phyloP scores from a whole-genome alignment of 2,888 invertebrate species.

The Herminia tarsipennalis region DNA sequence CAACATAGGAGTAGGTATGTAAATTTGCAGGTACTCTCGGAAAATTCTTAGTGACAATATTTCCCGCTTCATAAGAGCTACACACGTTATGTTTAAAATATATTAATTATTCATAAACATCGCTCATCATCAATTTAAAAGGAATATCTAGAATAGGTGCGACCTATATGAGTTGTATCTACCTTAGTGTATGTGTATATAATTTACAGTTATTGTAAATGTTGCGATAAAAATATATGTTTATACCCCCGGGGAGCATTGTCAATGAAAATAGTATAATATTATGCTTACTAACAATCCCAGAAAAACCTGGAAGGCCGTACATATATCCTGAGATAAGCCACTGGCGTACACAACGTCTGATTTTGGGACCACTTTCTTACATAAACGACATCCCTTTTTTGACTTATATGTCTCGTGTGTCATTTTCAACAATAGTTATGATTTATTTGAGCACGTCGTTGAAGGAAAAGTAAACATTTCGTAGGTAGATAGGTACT shows the following conservation, averaged over 20 bases:
- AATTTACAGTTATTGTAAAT: too few relatives aligned
- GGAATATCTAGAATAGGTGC: too few relatives aligned
- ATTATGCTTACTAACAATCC: conserved; percentile 38
- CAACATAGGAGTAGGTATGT: too few relatives aligned
- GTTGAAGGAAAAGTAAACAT: conserved; percentile 1
- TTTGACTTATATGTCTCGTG: conserved; percentile 24
- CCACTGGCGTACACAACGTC: conserved; percentile 36
- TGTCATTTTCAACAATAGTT: conserved; percentile 21
- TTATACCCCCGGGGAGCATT: conserved; percentile 6
- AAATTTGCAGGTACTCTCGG: too few relatives aligned
- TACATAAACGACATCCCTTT: conserved; percentile 38
- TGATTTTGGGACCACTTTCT: conserved; percentile 30
- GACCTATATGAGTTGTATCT: too few relatives aligned
- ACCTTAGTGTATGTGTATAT: too few relatives aligned
- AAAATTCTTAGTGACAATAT: too few relatives aligned
- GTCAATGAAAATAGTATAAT: conserved; percentile 34
- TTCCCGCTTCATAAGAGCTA: too few relatives aligned
- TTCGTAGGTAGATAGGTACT: not conserved
- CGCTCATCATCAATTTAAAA: too few relatives aligned
- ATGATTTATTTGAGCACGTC: conserved; percentile 3
- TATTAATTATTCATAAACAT: too few relatives aligned
- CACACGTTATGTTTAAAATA: too few relatives aligned
- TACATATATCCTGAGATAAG: conserved; percentile 51
- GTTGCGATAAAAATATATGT: conserved; percentile 6
- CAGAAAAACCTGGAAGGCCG: conserved; percentile 33